Evolutionary conservation across 1,140 invertebrate species (phyloP).

Genomic region (Drosophila busckii): DNA sequence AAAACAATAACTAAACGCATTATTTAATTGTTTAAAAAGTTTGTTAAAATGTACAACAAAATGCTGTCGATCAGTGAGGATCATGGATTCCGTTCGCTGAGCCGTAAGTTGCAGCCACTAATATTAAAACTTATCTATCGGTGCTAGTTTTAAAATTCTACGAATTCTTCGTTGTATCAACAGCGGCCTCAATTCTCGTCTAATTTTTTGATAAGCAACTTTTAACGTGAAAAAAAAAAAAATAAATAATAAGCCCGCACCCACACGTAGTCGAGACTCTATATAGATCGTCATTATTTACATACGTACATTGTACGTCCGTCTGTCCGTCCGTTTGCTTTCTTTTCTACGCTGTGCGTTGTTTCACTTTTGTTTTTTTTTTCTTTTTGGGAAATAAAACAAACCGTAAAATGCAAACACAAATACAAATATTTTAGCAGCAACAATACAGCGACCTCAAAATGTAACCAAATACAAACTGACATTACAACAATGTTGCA

Average conservation of each 20-base stretch:
- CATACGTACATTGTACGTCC: slow-evolving; percentile 56
- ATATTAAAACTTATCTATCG: too few species aligned
- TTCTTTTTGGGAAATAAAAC: slow-evolving; percentile 69
- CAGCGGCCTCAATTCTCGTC: too few species aligned
- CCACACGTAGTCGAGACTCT: slow-evolving; percentile 49
- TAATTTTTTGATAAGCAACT: slow-evolving; percentile 51
- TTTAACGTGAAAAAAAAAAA: slow-evolving; percentile 32
- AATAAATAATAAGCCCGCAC: slow-evolving; percentile 54
- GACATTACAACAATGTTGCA: slow-evolving; percentile 29
- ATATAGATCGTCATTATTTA: slow-evolving; percentile 69
- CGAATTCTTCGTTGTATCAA: slow-evolving; percentile 39
- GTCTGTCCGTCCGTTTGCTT: slow-evolving; percentile 3
- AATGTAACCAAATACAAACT: slow-evolving; percentile 28
- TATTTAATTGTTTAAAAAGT: too few species aligned
- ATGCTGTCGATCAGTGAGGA: slow-evolving; percentile 79
- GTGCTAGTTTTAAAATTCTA: too few species aligned
- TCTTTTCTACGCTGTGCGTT: slow-evolving; percentile 3
- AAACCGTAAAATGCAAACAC: slow-evolving; percentile 43
- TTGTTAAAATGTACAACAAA: slow-evolving; percentile 65
- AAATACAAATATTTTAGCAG: slow-evolving; percentile 69
- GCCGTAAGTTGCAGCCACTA: slow-evolving; percentile 76
- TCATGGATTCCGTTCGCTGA: slow-evolving; percentile 79
- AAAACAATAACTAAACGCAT: background rate
- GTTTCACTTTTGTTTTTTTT: slow-evolving; percentile 32
- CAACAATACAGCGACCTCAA: slow-evolving; percentile 28